Percentiles rank a stretch among this genome's conserved stretches.
Conservation (phyloP, 2,113 vertebrate genomes). For the Struthio camelus region DNA sequence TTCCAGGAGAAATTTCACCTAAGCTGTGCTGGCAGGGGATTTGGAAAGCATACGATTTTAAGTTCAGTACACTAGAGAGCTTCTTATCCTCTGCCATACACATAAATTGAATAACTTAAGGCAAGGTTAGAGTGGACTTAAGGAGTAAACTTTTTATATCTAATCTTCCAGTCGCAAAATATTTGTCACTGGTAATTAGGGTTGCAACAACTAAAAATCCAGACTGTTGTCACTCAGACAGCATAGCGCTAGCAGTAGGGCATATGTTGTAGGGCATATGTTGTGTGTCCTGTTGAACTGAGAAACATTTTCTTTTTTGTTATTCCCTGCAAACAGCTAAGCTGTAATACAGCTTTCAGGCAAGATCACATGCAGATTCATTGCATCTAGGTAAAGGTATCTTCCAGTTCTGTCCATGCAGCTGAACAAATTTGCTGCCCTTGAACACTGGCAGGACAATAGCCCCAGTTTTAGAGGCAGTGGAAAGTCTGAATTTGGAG, state of each 20-base stretch:
- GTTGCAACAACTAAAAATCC: background rate
- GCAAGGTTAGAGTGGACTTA: background rate
- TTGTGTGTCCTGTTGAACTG: background rate
- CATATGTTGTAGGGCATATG: slow-evolving; percentile 3
- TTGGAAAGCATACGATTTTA: background rate
- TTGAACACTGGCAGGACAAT: background rate
- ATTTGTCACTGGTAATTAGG: slow-evolving; percentile 24
- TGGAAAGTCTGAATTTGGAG: background rate
- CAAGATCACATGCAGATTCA: background rate
- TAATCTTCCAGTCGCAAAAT: background rate
- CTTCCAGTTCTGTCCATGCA: background rate
- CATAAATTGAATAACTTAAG: background rate
- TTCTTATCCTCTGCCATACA: background rate
- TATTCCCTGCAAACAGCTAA: background rate
- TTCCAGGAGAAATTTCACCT: slow-evolving; percentile 21
- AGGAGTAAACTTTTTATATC: background rate
- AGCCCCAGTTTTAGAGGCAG: background rate
- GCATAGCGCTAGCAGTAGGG: background rate
- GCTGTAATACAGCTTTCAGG: background rate
- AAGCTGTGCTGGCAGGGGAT: background rate
- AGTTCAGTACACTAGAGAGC: background rate
- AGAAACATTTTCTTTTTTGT: background rate
- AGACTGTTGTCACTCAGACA: slow-evolving; percentile 1
- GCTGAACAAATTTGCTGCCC: background rate
- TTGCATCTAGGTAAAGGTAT: background rate